Percentiles rank a stretch among this genome's conserved stretches.
Evolutionary conservation across 2,888 invertebrate genomes (phyloP).

Genomic region (Disparrhopalites patrizii): DNA sequence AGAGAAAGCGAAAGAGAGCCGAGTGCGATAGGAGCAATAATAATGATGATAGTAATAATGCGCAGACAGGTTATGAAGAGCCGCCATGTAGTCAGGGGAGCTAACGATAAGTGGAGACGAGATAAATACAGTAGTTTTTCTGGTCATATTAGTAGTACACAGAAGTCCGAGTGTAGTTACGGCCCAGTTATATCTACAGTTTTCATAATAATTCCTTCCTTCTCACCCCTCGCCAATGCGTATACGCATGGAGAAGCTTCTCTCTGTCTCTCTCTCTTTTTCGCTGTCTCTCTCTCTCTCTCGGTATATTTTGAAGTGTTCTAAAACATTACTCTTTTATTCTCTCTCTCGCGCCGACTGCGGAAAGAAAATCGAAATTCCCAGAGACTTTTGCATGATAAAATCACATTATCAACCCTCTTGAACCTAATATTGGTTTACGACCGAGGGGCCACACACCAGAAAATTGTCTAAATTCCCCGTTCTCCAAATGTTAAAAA

Average conservation of each 20-base stretch:
- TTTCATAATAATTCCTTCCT: neutral
- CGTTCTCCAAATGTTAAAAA: conserved; percentile 30
- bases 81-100: conserved; percentile 17
- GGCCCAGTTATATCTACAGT: neutral
- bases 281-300: neutral
- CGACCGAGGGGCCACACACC: conserved; percentile 32
- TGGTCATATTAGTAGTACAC: conserved; percentile 13
- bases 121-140: conserved; percentile 25
- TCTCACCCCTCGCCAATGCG: no score
- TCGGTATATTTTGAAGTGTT: neutral
- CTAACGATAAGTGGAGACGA: neutral
- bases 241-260: no score
- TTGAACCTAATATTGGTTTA: conserved; percentile 33
- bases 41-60: conserved; percentile 24
- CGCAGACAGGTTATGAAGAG: conserved; percentile 26
- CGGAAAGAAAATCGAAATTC: conserved; percentile 3
- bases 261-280: neutral
- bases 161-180: conserved; percentile 8
- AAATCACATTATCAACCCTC: conserved; percentile 28
- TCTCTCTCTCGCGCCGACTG: no score
- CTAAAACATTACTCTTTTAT: neutral
- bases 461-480: conserved; percentile 36
- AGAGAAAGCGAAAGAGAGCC: conserved; percentile 25
- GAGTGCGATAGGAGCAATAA: conserved; percentile 15
- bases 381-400: conserved; percentile 27